Evolutionary conservation across 2,888 invertebrate genomes (phyloP).

Genomic region (Sinopyrophorus schimmeli): DNA sequence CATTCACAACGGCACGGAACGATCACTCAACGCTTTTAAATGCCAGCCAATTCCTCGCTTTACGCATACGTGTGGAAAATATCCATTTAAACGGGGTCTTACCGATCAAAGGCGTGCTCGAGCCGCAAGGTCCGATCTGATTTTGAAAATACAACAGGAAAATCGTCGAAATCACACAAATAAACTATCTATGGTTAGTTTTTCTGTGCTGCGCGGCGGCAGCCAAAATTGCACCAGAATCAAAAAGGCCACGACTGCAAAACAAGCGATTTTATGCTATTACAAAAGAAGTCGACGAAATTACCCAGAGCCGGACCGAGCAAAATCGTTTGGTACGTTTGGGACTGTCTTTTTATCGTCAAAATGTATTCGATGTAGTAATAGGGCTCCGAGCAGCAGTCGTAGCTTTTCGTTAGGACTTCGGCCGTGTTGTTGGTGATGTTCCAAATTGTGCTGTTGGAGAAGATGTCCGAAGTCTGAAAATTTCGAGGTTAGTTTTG

Average conservation of each 20-base stretch:
- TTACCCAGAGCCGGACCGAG: not conserved
- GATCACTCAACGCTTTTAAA: no score
- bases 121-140: slow-evolving; percentile 60
- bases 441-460: no score
- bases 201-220: slow-evolving; percentile 68
- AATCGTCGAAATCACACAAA: slow-evolving; percentile 62
- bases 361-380: slow-evolving; percentile 55
- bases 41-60: no score
- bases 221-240: slow-evolving; percentile 66
- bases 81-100: no score
- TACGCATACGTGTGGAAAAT: no score
- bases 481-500: no score
- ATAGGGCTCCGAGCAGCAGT: slow-evolving; percentile 62
- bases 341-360: not conserved
- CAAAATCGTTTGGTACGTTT: not conserved
- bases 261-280: not conserved
- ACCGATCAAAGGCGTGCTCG: slow-evolving; percentile 54
- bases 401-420: slow-evolving; percentile 1
- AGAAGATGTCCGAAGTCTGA: no score
- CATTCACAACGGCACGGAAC: no score
- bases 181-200: slow-evolving; percentile 63
- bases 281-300: not conserved
- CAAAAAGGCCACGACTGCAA: slow-evolving; percentile 5
- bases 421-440: not conserved
- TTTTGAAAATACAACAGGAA: slow-evolving; percentile 67